Evolutionary conservation across 2,113 vertebrate genomes (phyloP).

Genomic region (Strigops habroptila): DNA sequence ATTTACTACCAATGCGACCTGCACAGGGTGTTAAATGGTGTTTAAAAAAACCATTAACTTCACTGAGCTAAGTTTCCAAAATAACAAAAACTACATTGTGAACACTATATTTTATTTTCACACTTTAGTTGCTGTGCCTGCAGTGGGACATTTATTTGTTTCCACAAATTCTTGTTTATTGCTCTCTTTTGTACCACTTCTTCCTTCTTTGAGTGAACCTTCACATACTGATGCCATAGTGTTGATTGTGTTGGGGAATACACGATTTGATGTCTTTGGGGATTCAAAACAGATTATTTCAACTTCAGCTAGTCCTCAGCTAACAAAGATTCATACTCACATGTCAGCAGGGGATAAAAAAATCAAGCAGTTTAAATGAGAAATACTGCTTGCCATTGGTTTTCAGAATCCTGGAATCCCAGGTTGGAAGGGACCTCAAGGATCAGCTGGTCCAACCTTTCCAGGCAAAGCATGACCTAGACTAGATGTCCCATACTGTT

Average conservation of each 20-base stretch:
- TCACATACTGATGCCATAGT: neutral
- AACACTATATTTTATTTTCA: neutral
- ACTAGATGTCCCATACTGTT: conserved; percentile 4
- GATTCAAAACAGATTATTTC: neutral
- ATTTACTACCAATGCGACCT: neutral
- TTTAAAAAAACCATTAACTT: neutral
- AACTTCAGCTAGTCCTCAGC: neutral
- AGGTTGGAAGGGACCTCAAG: neutral
- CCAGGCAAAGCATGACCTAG: neutral
- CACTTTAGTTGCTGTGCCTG: neutral
- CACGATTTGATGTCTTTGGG: neutral
- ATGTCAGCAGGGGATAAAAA: neutral
- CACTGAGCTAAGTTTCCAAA: neutral
- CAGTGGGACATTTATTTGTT: neutral
- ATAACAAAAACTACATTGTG: neutral
- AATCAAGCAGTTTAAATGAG: neutral
- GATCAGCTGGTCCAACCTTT: neutral
- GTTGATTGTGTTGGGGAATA: neutral
- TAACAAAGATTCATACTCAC: neutral
- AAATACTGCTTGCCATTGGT: conserved; percentile 23
- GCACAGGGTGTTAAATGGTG: neutral
- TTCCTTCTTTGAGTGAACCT: neutral
- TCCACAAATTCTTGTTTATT: neutral
- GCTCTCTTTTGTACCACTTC: neutral
- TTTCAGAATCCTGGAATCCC: neutral